Evolutionary conservation across 1,140 invertebrate genomes (phyloP), one percentile per base, ranked within the genome.

Genomic region (Grapholita molesta): DNA sequence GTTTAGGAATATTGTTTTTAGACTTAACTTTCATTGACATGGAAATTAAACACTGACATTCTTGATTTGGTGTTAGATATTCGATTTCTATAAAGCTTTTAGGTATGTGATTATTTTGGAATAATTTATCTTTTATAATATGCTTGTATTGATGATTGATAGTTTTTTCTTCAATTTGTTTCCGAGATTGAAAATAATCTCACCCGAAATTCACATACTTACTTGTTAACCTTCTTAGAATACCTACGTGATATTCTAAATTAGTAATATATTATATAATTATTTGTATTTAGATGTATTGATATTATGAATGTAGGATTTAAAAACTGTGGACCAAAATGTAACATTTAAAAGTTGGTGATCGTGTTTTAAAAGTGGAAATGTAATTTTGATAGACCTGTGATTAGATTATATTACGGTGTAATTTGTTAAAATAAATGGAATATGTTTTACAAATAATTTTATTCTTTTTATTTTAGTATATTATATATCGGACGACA

Each of bases 361-460:
- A 28, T 12, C 25, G 33, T 79, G 70, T 79, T 79, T 76, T 74
- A 70, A 76, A 72, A 32, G 55, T 61, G 28, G 73, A 66, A 75
- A 75, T 80, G 80, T 84, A 81, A 78, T 83, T 48, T 83, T 83
- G 70, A 80, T 84, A 81, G 66, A 78, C 70, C 77, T 83, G 83
- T 85, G 80, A 85, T 85, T 85, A 83, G 74, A 74, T 75, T 61
- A 61, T 75, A 72, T 33, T 76, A 80, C 73, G 68, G 67, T 74
- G 73, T 80, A 78, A 77, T 78, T 78, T 83, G 77, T 83, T 84
- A 69, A 83, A 83, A 82, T 83, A 78, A 81, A 74, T 80, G 4
- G 18, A 69, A 38, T 38, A 68, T 82, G 65, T 68, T 70, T 72
- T 71, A 80, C 73, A 55, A 67, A 67, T 18, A 48, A 35, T 2